These are phyloP conservation scores for Euproctis similis DNA, from an alignment of 2,888 invertebrate species.

Conservation along the genomic window DNA sequence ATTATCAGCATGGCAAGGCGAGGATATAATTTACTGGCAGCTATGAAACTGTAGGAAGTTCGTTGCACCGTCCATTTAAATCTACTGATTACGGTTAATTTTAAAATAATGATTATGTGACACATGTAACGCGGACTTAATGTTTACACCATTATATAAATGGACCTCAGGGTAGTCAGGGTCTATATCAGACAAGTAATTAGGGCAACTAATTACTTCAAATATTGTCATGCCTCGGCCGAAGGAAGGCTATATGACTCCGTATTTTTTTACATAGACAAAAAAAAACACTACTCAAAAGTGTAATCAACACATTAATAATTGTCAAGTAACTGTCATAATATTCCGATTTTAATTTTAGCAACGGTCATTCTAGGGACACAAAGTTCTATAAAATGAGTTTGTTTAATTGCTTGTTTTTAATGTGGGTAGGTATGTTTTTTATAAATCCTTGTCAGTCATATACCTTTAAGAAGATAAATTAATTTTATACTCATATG, in stretches of 20 bases:
- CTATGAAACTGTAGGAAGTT: slow-evolving; percentile 51
- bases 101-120: slow-evolving; percentile 59
- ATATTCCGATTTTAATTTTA: too few species aligned
- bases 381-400: too few species aligned
- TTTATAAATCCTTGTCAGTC: too few species aligned
- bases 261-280: too few species aligned
- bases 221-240: too few species aligned
- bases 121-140: slow-evolving; percentile 20
- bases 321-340: slow-evolving; percentile 6
- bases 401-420: too few species aligned
- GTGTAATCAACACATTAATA: slow-evolving; percentile 4
- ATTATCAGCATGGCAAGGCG: slow-evolving; percentile 39
- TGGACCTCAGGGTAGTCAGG: background rate
- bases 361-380: too few species aligned
- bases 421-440: too few species aligned
- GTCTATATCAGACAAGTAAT: background rate
- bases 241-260: slow-evolving; percentile 2
- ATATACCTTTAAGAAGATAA: too few species aligned
- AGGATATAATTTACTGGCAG: slow-evolving; percentile 36
- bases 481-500: too few species aligned
- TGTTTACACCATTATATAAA: background rate
- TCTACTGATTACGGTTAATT: slow-evolving; percentile 63
- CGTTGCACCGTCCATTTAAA: slow-evolving; percentile 49
- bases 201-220: slow-evolving; percentile 9
- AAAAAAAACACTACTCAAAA: background rate